Evolutionary conservation across 2,797 vertebrate species (phyloP), one percentile per base, ranked within the genome.

Genomic region (Pangasius sanitwongsei): DNA sequence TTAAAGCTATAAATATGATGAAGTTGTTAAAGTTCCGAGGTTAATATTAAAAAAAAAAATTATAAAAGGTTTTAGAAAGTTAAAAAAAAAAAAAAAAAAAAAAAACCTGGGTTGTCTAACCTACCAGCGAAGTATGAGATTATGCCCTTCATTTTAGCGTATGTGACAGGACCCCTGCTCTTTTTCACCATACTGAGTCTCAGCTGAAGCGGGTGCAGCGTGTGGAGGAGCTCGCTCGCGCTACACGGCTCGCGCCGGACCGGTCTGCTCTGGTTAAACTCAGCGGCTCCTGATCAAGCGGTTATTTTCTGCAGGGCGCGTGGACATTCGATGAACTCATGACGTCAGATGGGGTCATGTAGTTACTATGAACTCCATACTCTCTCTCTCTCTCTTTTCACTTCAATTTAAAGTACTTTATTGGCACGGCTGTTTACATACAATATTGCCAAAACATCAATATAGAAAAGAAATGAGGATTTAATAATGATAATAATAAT

Each of bases 61-160:
- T 34, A 53, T 50, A 74, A 59, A 41, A 57, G 1, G 23, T 53
- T 69, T 81, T 34, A 77, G 15, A 74, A 55, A 1, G 15, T 53
- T 23, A 34, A 70, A 34, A 31, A 50, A 50, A 2, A 41, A 63
- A 67, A 23, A 34, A 70, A 34, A 31, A 50, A 50, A 53, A 57
- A 20, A 34, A 16, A 86, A 74, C 55, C 28, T 12, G 2, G 37
- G 59, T 18, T 83, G 7, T 34, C 70, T 70, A 85, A 65, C 91
- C 77, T 91, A 96, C 96, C 95, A 88, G 96, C 94, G 84, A 97
- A 93, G 93, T 95, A 96, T 0, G 94, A 94, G 85, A 95, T 88
- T 8, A 97, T 87, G 20, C 94, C 92, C 77, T 94, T 96, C 95
- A 96, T 96, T 92, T 95, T 96, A 63, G 93, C 89, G 37, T 96